Conservation (phyloP, 2,888 invertebrate species). For the Melipona beecheii region DNA sequence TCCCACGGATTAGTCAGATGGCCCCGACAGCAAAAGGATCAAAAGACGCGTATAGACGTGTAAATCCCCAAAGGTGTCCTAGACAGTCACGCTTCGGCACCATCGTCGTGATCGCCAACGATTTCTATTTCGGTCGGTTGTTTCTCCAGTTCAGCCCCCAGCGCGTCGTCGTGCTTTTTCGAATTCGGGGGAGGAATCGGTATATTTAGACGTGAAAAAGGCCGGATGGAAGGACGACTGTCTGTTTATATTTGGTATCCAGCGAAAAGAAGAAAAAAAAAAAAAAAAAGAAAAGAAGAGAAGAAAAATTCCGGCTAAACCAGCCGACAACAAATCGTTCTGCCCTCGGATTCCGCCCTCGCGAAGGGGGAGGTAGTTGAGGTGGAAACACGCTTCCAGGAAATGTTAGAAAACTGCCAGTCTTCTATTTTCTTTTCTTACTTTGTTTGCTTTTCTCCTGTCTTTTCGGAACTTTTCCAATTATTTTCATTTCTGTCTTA, state of each 20-base stretch:
- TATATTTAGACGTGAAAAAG: slow-evolving; percentile 47
- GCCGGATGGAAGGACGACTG: slow-evolving; percentile 63
- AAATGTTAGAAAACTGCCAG: not conserved
- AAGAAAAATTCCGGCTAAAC: not conserved
- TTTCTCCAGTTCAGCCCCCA: slow-evolving; percentile 10
- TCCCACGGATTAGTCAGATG: not conserved
- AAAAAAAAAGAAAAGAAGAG: not conserved
- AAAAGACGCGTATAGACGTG: slow-evolving; percentile 9
- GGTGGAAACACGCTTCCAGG: not conserved
- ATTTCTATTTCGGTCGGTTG: slow-evolving; percentile 26
- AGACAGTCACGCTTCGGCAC: not conserved
- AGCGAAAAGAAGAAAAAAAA: not conserved
- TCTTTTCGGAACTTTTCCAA: too few relatives aligned
- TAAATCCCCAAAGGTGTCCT: slow-evolving; percentile 18
- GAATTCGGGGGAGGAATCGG: not conserved
- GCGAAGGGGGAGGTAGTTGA: not conserved
- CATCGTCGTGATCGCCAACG: not conserved
- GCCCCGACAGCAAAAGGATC: slow-evolving; percentile 1
- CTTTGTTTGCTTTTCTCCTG: not conserved
- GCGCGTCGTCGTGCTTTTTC: not conserved
- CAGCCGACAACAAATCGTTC: slow-evolving; percentile 14
- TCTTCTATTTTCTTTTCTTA: not conserved
- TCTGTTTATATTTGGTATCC: slow-evolving; percentile 59
- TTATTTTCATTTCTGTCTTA: too few relatives aligned
- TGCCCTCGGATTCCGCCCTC: not conserved